Percentiles rank a stretch among this genome's conserved stretches.
Conservation (phyloP, 2,797 vertebrate genomes). For the Trematomus bernacchii region DNA sequence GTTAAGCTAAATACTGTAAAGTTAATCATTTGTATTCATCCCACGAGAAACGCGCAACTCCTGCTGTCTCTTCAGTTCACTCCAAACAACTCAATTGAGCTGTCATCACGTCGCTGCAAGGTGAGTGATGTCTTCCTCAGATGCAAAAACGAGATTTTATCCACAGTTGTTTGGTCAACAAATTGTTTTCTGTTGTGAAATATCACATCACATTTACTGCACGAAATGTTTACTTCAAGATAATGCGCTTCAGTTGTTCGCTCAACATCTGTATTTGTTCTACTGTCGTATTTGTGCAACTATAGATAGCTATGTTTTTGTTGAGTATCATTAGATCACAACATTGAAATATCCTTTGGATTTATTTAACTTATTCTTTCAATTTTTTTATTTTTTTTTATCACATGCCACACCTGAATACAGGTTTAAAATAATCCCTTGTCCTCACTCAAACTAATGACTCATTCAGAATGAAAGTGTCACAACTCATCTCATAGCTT, state of each 20-base stretch:
- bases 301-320: background rate
- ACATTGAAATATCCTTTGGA: background rate
- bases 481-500: background rate
- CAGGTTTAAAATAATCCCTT: background rate
- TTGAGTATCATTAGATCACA: background rate
- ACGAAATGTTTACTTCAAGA: background rate
- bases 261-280: background rate
- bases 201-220: background rate
- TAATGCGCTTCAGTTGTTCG: background rate
- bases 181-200: background rate
- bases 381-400: conserved; percentile 1
- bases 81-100: conserved; percentile 44
- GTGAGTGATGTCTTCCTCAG: conserved; percentile 62
- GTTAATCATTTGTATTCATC: conserved; percentile 20
- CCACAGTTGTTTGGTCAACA: background rate
- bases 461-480: background rate
- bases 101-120: conserved; percentile 63
- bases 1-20: conserved; percentile 34
- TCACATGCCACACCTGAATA: background rate
- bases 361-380: background rate
- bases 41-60: conserved; percentile 22
- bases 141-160: conserved; percentile 20
- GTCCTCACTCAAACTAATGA: background rate
- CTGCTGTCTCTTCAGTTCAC: conserved; percentile 34
- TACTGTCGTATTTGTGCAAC: background rate